Evolutionary conservation across 2,888 invertebrate species (phyloP).

Genomic region (Chalcis sispes): DNA sequence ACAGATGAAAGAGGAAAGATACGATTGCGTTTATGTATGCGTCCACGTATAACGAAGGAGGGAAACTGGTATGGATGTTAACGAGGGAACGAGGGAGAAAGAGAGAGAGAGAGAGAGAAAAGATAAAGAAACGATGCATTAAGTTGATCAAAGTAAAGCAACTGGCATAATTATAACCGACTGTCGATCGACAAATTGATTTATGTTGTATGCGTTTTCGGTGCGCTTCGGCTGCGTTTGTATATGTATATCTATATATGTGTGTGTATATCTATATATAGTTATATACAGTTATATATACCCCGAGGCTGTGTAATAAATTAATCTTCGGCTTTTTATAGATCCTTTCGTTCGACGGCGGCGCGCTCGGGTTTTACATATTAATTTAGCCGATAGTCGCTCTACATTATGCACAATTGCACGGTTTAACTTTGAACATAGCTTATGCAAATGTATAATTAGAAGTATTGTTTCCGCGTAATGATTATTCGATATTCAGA

Average conservation of each 20-base stretch:
- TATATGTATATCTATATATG: no score
- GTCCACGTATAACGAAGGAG: neutral
- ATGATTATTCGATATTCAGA: no score
- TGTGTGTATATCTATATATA: no score
- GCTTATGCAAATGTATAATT: no score
- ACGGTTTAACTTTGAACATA: no score
- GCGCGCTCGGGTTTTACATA: slow-evolving; percentile 8
- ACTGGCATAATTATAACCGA: slow-evolving; percentile 67
- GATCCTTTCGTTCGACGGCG: neutral
- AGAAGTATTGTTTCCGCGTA: no score
- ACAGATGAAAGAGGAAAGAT: no score
- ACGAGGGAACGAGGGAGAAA: neutral
- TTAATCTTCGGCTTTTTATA: slow-evolving; percentile 31
- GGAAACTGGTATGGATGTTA: slow-evolving; percentile 33
- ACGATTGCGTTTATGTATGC: no score
- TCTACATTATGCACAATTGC: slow-evolving; percentile 5
- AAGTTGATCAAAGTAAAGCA: neutral
- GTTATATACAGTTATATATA: no score
- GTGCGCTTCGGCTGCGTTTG: neutral
- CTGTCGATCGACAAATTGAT: slow-evolving; percentile 66
- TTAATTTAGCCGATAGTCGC: slow-evolving; percentile 24
- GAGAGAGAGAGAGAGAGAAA: slow-evolving; percentile 56
- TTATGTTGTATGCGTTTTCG: slow-evolving; percentile 63
- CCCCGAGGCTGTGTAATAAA: slow-evolving; percentile 20
- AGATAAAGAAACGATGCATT: neutral